Conservation (phyloP, 2,113 vertebrate genomes). For the Propithecus coquereli region DNA sequence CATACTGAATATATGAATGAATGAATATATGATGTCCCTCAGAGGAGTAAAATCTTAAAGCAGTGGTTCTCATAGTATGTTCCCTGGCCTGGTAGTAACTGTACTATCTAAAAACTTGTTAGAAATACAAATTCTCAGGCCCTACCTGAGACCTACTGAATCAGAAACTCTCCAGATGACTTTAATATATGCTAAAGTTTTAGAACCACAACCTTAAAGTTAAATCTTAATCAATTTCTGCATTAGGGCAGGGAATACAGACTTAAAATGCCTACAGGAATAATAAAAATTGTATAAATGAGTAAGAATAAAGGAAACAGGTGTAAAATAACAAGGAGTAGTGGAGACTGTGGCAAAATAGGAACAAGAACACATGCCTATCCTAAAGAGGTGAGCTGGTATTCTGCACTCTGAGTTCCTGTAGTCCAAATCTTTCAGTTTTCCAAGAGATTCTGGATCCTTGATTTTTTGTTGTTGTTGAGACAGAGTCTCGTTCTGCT, state of each 20-base stretch:
- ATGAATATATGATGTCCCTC: neutral
- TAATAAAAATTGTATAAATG: neutral
- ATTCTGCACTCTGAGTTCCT: neutral
- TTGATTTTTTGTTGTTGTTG: neutral
- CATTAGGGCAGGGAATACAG: neutral
- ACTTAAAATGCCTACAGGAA: neutral
- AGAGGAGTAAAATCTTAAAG: neutral
- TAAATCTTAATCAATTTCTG: neutral
- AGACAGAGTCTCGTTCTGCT: neutral
- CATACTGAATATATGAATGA: neutral
- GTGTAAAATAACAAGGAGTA: neutral
- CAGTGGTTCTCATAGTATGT: neutral
- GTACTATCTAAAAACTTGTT: neutral
- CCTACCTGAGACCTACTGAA: neutral
- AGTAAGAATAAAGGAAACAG: neutral
- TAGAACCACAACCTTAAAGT: neutral
- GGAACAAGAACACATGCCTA: neutral
- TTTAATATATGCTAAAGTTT: neutral
- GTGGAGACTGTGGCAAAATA: neutral
- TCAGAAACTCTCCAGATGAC: neutral
- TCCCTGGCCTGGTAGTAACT: neutral
- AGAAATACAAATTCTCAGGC: neutral
- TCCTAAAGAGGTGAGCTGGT: neutral
- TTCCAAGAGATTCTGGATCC: neutral
- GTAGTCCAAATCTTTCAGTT: neutral